These are phyloP conservation scores for Megalopta genalis DNA, from an alignment of 1,140 invertebrate species.

Conservation along the genomic window DNA sequence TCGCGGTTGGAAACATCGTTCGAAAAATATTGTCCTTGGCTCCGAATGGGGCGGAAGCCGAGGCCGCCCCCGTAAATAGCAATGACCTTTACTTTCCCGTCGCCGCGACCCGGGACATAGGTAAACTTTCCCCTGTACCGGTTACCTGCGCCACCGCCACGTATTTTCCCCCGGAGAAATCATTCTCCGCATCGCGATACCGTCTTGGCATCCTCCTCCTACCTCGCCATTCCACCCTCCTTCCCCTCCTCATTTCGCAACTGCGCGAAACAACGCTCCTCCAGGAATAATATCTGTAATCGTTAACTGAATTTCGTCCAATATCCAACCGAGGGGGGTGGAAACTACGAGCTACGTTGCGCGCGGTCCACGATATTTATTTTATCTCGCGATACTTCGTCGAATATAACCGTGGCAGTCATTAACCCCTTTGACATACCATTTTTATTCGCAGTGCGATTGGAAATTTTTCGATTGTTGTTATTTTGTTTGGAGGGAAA, in stretches of 20 bases:
- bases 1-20: slow-evolving; percentile 25
- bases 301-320: slow-evolving; percentile 22
- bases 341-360: too few species aligned
- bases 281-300: slow-evolving; percentile 34
- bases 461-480: too few species aligned
- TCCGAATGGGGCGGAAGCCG: neutral
- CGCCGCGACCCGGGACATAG: slow-evolving; percentile 40
- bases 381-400: too few species aligned
- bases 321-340: too few species aligned
- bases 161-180: slow-evolving; percentile 63
- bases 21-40: slow-evolving; percentile 48
- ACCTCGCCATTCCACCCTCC: too few species aligned
- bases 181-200: slow-evolving; percentile 46
- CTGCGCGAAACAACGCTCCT: slow-evolving; percentile 26
- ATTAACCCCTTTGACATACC: too few species aligned
- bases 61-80: slow-evolving; percentile 56
- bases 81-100: slow-evolving; percentile 61
- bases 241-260: too few species aligned
- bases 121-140: slow-evolving; percentile 55
- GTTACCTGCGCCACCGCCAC: slow-evolving; percentile 39
- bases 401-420: too few species aligned
- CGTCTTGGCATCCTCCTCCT: neutral
- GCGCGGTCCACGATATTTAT: too few species aligned
- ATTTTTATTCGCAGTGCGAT: too few species aligned
- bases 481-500: too few species aligned